Evolutionary conservation across 37 sponge, comb jelly and placozoan species (phyloP).

Genomic region (Tethya wilhelma): DNA sequence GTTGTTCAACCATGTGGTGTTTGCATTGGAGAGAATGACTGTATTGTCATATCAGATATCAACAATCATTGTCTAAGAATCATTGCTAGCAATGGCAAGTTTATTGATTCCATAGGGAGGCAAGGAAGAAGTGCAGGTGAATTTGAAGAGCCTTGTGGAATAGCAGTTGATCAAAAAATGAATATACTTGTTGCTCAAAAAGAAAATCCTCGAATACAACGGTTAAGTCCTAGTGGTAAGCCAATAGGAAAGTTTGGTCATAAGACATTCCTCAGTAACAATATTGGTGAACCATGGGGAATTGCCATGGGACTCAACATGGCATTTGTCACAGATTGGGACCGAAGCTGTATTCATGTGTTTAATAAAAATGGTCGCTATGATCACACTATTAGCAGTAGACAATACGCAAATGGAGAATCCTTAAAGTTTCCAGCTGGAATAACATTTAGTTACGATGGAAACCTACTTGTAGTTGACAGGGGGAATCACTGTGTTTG

Average conservation of each 20-base stretch:
- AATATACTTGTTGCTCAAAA: slow-evolving; percentile 16
- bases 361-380: slow-evolving; percentile 26
- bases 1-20: slow-evolving; percentile 47
- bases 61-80: slow-evolving; percentile 35
- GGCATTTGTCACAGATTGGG: slow-evolving; percentile 39
- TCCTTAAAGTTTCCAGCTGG: slow-evolving; percentile 30
- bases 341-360: slow-evolving; percentile 29
- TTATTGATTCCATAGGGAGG: slow-evolving; percentile 28
- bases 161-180: slow-evolving; percentile 1
- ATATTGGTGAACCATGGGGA: slow-evolving; percentile 38
- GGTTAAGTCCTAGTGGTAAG: slow-evolving; percentile 16
- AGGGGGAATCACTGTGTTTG: slow-evolving; percentile 43
- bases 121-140: slow-evolving; percentile 19
- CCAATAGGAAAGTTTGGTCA: slow-evolving; percentile 36
- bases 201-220: slow-evolving; percentile 30
- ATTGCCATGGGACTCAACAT: slow-evolving; percentile 18
- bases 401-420: neutral
- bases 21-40: slow-evolving; percentile 29
- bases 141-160: slow-evolving; percentile 30
- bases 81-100: slow-evolving; percentile 33
- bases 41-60: slow-evolving; percentile 29
- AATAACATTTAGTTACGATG: slow-evolving; percentile 11
- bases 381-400: neutral
- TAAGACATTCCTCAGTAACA: neutral
- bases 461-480: slow-evolving; percentile 33